These are phyloP conservation scores for Epizoanthus rinbou DNA, from an alignment of 92 coral and sea anemone genomes.

Conservation along the genomic window DNA sequence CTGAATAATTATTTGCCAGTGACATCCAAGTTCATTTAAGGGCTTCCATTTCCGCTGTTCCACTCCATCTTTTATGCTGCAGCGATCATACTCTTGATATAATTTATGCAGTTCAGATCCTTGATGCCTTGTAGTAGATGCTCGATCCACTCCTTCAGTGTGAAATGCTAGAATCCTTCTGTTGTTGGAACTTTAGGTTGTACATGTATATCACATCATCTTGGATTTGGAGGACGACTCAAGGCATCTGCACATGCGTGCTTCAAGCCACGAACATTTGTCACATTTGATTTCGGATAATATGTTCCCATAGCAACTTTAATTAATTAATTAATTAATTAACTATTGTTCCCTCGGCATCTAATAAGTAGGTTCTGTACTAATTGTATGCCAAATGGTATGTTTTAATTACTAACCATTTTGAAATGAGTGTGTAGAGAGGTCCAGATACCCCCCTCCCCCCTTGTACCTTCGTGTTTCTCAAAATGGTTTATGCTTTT, in stretches of 20 bases:
- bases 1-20: conserved; percentile 7
- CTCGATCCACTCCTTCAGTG: conserved; percentile 27
- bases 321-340: too few relatives aligned
- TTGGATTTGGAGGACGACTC: not conserved
- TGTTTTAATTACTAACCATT: too few relatives aligned
- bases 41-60: conserved; percentile 33
- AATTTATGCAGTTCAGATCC: conserved; percentile 13
- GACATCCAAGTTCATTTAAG: conserved; percentile 1
- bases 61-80: conserved; percentile 36
- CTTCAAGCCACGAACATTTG: conserved; percentile 8
- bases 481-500: conserved; percentile 4
- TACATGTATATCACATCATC: not conserved
- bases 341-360: too few relatives aligned
- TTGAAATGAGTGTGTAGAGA: too few relatives aligned
- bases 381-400: not conserved
- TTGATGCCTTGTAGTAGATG: conserved; percentile 10
- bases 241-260: not conserved
- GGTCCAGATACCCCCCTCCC: not conserved
- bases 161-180: conserved; percentile 19
- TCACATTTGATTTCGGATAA: too few relatives aligned
- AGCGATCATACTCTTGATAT: conserved; percentile 34
- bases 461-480: too few relatives aligned
- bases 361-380: conserved; percentile 2
- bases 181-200: conserved; percentile 26
- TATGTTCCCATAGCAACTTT: too few relatives aligned